phyloP scores from a whole-genome alignment of 2,113 vertebrate genomes.

The Coptodon bakossiorum region DNA sequence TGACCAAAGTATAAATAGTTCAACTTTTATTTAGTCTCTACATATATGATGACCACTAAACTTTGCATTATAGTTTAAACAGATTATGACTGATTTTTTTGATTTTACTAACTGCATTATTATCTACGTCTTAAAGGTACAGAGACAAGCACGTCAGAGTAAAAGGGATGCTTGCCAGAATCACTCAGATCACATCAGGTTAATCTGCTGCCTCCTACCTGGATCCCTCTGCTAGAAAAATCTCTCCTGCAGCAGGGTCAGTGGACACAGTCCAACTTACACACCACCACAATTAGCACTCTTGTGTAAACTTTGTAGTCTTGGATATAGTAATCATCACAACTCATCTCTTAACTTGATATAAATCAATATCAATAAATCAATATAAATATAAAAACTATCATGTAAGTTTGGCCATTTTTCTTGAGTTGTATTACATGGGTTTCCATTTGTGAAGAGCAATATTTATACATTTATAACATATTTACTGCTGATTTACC shows the following conservation, averaged over 20 bases:
- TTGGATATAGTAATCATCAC: background rate
- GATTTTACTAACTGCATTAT: background rate
- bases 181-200: background rate
- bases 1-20: background rate
- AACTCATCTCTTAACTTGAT: background rate
- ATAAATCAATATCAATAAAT: background rate
- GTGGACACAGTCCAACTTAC: background rate
- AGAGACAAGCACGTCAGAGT: background rate
- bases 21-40: background rate
- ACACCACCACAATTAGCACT: background rate
- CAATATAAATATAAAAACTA: background rate
- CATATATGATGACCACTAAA: background rate
- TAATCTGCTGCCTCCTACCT: background rate
- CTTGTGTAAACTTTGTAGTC: background rate
- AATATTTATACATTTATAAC: background rate
- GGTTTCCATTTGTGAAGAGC: background rate
- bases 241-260: background rate
- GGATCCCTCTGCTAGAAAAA: background rate
- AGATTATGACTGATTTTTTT: accelerated
- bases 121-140: background rate
- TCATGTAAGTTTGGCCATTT: background rate
- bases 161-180: background rate
- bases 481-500: background rate
- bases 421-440: background rate
- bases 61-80: background rate